Conservation (phyloP, 2,113 vertebrate genomes). For the Macrotus californicus region DNA sequence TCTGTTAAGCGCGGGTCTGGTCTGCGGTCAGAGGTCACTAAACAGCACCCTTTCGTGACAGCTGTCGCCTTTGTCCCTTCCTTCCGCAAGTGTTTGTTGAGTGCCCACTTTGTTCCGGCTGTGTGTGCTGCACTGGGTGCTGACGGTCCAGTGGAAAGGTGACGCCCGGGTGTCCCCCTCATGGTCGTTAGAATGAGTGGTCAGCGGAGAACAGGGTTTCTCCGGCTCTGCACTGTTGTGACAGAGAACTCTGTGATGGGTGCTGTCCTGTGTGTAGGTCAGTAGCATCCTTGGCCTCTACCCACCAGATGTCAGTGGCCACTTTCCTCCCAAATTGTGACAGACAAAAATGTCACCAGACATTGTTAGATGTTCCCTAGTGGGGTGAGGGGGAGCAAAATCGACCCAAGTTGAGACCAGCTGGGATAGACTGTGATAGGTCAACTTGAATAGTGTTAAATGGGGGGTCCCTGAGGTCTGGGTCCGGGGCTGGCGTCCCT, state of each 20-base stretch:
- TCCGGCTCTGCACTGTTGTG: neutral
- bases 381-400: neutral
- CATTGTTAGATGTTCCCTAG: neutral
- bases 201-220: neutral
- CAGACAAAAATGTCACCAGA: neutral
- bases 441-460: neutral
- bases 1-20: neutral
- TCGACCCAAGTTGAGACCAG: neutral
- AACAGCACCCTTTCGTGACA: rapidly evolving
- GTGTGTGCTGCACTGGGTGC: neutral
- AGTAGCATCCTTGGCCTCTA: neutral
- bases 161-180: neutral
- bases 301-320: neutral
- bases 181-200: rapidly evolving
- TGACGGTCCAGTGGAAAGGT: neutral
- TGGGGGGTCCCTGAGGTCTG: neutral
- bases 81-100: neutral
- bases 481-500: neutral
- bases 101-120: neutral
- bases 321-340: neutral
- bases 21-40: neutral
- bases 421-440: no score
- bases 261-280: no score
- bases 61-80: rapidly evolving
- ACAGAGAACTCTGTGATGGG: neutral